phyloP scores from a whole-genome alignment of 1,140 invertebrate genomes.

The Ctenoplectra terminalis region DNA sequence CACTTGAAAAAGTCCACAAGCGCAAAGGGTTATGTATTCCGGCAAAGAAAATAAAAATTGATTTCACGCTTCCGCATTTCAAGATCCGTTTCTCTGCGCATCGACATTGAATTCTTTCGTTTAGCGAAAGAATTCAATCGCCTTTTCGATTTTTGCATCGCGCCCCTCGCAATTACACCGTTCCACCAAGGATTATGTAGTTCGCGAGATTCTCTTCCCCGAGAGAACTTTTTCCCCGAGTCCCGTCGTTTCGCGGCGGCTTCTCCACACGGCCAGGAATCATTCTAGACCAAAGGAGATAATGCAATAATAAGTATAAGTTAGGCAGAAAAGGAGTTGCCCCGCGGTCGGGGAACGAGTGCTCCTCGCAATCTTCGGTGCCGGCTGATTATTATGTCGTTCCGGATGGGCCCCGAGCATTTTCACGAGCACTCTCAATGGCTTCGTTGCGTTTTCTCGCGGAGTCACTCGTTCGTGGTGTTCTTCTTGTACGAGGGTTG shows the following conservation, averaged over 20 bases:
- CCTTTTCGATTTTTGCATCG: neutral
- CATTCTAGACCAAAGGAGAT: constrained; percentile 59
- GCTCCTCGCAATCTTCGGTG: constrained; percentile 45
- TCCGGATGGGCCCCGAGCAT: constrained; percentile 44
- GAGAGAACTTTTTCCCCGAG: constrained; percentile 40
- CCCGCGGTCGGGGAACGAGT: constrained; percentile 30
- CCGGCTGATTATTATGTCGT: constrained; percentile 66
- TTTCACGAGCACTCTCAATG: constrained; percentile 34
- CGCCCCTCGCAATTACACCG: neutral
- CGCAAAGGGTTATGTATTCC: too few relatives aligned
- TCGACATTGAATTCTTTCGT: too few relatives aligned
- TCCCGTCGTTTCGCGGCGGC: too few relatives aligned
- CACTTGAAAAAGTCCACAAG: too few relatives aligned
- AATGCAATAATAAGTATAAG: constrained; percentile 74
- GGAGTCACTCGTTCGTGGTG: neutral
- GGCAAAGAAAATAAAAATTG: too few relatives aligned
- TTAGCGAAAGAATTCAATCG: neutral
- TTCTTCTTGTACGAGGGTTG: neutral
- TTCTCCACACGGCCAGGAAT: constrained; percentile 39
- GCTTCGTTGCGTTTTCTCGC: constrained; percentile 45
- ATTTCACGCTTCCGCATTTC: too few relatives aligned
- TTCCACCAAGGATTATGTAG: constrained; percentile 35
- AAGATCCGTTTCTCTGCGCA: too few relatives aligned
- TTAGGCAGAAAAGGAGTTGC: too few relatives aligned
- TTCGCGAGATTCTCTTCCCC: constrained; percentile 23